Percentiles rank a stretch among this genome's conserved stretches.
These are phyloP conservation scores for Pseudomyrmex concolor DNA, from an alignment of 1,140 invertebrate genomes.

Conservation along the genomic window DNA sequence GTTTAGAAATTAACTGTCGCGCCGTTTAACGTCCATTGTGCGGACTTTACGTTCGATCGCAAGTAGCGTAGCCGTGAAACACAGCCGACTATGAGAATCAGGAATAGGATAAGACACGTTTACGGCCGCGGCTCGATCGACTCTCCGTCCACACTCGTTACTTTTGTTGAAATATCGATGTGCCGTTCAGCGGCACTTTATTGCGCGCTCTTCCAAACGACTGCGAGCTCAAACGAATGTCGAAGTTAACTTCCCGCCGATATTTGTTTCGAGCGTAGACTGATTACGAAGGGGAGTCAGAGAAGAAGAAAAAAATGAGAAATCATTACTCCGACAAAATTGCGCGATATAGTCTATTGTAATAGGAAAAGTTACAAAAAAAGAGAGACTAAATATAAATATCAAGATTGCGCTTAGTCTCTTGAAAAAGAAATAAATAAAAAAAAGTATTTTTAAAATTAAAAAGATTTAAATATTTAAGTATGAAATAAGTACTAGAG, in stretches of 20 bases:
- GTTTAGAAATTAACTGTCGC: constrained; percentile 65
- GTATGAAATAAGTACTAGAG: too few relatives aligned
- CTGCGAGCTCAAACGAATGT: constrained; percentile 3
- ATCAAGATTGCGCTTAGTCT: too few relatives aligned
- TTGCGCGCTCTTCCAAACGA: constrained; percentile 24
- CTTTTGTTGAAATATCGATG: constrained; percentile 55
- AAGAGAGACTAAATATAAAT: too few relatives aligned
- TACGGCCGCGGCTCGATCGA: constrained; percentile 32
- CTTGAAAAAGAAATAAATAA: too few relatives aligned
- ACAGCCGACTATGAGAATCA: constrained; percentile 47
- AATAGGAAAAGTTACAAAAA: too few relatives aligned
- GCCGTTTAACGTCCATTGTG: too few relatives aligned
- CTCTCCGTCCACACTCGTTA: constrained; percentile 25
- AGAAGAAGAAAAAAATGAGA: not conserved
- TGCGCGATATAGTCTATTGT: too few relatives aligned
- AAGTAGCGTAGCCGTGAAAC: constrained; percentile 40
- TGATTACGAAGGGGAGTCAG: not conserved
- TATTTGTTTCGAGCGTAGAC: constrained; percentile 12
- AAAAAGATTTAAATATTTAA: too few relatives aligned
- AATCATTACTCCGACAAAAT: not conserved
- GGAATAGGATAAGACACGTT: constrained; percentile 65
- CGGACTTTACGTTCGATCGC: constrained; percentile 19
- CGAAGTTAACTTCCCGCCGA: not conserved
- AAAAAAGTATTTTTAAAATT: too few relatives aligned
- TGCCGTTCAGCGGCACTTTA: constrained; percentile 30